Evolutionary conservation across 2,113 vertebrate species (phyloP).

Genomic region (Grammatotria lemairii): DNA sequence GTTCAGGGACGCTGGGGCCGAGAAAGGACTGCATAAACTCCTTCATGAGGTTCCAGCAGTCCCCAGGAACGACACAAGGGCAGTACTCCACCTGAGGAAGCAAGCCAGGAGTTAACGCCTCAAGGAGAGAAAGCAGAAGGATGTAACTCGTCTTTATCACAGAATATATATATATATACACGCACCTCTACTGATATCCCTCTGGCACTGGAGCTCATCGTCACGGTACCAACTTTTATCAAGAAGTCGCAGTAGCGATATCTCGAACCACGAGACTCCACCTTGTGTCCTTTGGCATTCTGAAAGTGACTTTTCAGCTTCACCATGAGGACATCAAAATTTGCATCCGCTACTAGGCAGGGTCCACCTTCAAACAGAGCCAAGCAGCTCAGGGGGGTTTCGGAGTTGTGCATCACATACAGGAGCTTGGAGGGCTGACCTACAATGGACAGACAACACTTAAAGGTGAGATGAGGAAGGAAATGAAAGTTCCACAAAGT

Average conservation of each 20-base stretch:
- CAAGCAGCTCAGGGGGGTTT: constrained; percentile 90
- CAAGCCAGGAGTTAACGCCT: background rate
- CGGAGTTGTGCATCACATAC: constrained; percentile 97
- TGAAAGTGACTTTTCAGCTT: constrained; percentile 98
- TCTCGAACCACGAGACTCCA: constrained; percentile 89
- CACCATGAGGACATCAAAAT: constrained; percentile 95
- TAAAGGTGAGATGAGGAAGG: background rate
- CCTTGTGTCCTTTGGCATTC: constrained; percentile 96
- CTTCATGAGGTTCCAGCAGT: constrained; percentile 94
- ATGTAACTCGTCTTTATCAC: background rate
- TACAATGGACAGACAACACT: constrained; percentile 39
- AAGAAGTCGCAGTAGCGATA: constrained; percentile 96
- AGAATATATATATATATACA: background rate
- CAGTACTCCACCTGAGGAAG: constrained; percentile 88
- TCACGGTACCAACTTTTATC: constrained; percentile 90
- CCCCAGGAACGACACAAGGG: constrained; percentile 89
- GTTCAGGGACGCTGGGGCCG: constrained; percentile 76
- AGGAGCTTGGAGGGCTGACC: constrained; percentile 90
- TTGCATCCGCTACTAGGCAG: constrained; percentile 85
- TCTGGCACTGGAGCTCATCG: constrained; percentile 91
- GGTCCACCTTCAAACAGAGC: constrained; percentile 92
- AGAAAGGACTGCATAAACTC: constrained; percentile 97
- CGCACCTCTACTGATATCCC: constrained; percentile 94
- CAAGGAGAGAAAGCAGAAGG: background rate
- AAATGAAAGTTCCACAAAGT: background rate